These are phyloP conservation scores for Xestia c-nigrum DNA, from an alignment of 2,888 invertebrate genomes.

Conservation along the genomic window DNA sequence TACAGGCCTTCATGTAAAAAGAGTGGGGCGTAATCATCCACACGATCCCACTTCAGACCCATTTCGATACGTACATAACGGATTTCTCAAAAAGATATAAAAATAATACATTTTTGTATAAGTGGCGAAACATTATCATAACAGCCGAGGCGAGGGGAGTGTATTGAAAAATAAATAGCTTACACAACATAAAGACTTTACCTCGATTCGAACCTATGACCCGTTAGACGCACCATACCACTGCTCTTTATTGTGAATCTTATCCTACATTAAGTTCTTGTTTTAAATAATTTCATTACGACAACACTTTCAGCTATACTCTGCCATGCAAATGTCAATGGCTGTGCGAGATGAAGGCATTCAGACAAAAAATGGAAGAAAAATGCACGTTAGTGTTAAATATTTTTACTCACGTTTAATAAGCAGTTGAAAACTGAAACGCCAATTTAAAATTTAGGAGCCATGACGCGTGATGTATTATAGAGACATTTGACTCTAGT, in stretches of 20 bases:
- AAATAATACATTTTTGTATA: neutral
- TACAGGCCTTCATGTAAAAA: neutral
- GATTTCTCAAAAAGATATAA: neutral
- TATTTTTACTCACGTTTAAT: neutral
- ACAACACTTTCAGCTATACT: conserved; percentile 12
- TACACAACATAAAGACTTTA: neutral
- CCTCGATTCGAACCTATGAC: neutral
- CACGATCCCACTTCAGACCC: neutral
- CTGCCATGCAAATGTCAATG: conserved; percentile 9
- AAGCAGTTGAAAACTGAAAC: neutral
- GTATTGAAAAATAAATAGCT: neutral
- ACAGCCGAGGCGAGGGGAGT: no score
- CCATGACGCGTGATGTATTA: no score
- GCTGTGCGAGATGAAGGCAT: conserved; percentile 21
- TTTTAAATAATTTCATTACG: neutral
- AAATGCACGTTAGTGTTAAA: conserved; percentile 36
- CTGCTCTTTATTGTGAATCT: neutral
- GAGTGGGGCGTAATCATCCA: neutral
- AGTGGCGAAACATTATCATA: no score
- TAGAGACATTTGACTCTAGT: no score
- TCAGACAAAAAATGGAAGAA: neutral
- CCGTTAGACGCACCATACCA: neutral
- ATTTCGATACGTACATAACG: neutral
- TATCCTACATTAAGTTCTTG: neutral
- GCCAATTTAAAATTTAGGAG: neutral